phyloP scores from a whole-genome alignment of 2,113 vertebrate species.

The Puma concolor region DNA sequence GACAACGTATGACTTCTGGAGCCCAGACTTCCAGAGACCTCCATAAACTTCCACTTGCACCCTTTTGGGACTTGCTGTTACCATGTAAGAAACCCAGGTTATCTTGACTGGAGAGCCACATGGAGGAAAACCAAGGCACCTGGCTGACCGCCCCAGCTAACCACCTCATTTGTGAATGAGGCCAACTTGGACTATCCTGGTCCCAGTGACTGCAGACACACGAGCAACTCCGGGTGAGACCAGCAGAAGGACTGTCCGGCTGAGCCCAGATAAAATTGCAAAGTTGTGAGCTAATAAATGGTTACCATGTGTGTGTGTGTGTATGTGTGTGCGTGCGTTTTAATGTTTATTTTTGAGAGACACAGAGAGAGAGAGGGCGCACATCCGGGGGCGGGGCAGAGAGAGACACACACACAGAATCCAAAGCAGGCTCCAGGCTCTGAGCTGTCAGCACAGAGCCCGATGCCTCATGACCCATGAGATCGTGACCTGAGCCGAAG shows the following conservation, averaged over 20 bases:
- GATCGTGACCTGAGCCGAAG: too few species aligned
- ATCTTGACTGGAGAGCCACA: background rate
- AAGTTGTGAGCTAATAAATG: background rate
- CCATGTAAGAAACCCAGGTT: background rate
- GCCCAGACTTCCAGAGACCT: conserved; percentile 4
- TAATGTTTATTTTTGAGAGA: too few species aligned
- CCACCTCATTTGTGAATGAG: background rate
- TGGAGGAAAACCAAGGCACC: background rate
- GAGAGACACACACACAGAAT: too few species aligned
- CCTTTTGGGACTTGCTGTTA: background rate
- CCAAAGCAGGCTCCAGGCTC: too few species aligned
- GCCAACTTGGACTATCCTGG: background rate
- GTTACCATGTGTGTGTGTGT: too few species aligned
- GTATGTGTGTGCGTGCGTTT: too few species aligned
- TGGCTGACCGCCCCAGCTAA: background rate
- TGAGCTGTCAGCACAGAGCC: too few species aligned
- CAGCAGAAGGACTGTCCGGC: background rate
- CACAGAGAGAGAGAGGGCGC: too few species aligned
- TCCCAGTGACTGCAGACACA: background rate
- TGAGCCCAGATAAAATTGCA: background rate
- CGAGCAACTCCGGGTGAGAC: background rate
- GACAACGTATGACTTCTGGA: background rate
- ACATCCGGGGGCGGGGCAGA: too few species aligned
- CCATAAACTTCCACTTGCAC: background rate
- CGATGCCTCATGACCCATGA: too few species aligned